Percentiles rank a stretch among this genome's conserved stretches.
Evolutionary conservation across 2,113 vertebrate genomes (phyloP).

Genomic region (Mormyrus iriodes): DNA sequence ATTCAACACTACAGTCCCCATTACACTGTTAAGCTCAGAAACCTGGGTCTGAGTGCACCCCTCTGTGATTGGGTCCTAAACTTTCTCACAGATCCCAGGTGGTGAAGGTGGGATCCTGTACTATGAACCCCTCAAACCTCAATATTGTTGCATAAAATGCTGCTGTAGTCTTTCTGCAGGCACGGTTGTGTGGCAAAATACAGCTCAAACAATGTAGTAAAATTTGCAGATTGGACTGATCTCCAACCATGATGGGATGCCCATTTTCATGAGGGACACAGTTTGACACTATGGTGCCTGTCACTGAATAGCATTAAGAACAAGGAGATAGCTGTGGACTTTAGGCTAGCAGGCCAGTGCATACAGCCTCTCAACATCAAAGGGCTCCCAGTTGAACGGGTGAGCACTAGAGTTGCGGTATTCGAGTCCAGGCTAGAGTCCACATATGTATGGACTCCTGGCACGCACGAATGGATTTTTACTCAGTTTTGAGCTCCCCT

Average conservation of each 20-base stretch:
- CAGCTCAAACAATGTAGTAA: neutral
- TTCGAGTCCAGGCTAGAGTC: no score
- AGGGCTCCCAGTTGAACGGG: no score
- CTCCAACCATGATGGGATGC: neutral
- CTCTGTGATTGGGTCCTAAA: neutral
- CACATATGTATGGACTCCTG: no score
- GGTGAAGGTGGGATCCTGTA: no score
- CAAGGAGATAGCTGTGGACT: neutral
- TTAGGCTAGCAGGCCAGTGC: no score
- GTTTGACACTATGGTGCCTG: neutral
- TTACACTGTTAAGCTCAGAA: neutral
- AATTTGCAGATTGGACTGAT: neutral
- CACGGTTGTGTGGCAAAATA: neutral
- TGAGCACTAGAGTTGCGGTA: no score
- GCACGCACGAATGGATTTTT: no score
- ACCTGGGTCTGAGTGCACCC: neutral
- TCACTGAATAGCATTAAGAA: neutral
- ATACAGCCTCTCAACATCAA: no score
- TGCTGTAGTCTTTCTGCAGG: neutral
- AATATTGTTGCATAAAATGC: neutral
- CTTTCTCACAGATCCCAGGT: neutral
- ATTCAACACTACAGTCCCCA: neutral
- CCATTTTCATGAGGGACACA: neutral
- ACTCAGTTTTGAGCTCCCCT: no score
- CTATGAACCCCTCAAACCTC: no score